A percentile compares a stretch with the other conserved stretches of the same genome.
Conservation (phyloP, 1,140 invertebrate species). For the Heliothis virescens region DNA sequence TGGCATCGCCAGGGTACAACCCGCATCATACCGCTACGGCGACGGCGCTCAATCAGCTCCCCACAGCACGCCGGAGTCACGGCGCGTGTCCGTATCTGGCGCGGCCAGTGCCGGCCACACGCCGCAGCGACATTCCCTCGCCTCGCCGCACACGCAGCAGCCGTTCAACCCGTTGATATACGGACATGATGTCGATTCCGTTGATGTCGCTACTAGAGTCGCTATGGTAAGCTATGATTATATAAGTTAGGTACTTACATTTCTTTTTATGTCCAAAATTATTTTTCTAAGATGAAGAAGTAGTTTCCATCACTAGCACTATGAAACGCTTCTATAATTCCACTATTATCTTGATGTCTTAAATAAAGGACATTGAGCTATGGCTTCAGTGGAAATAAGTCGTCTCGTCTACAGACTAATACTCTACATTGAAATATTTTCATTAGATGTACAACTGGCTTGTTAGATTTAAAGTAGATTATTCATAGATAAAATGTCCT, state of each 20-base stretch:
- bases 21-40: conserved; percentile 61
- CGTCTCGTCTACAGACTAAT: too few relatives aligned
- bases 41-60: conserved; percentile 63
- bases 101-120: conserved; percentile 65
- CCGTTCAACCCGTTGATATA: conserved; percentile 95
- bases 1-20: conserved; percentile 66
- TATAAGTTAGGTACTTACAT: neutral
- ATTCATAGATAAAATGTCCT: too few relatives aligned
- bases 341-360: neutral
- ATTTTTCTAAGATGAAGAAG: too few relatives aligned
- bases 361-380: too few relatives aligned
- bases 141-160: conserved; percentile 72
- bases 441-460: neutral
- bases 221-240: conserved; percentile 93
- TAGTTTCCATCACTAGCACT: too few relatives aligned
- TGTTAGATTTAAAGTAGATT: too few relatives aligned
- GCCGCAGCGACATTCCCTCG: conserved; percentile 70
- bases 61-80: conserved; percentile 77
- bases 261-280: too few relatives aligned
- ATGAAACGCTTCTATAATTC: too few relatives aligned
- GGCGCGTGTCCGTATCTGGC: conserved; percentile 71
- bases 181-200: conserved; percentile 98
- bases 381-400: too few relatives aligned
- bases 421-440: neutral
- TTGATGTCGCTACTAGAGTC: conserved; percentile 99